A percentile compares a stretch with the other conserved stretches of the same genome.
These are phyloP conservation scores for Pseudococcus viburni DNA, from an alignment of 2,888 invertebrate species.

Conservation along the genomic window DNA sequence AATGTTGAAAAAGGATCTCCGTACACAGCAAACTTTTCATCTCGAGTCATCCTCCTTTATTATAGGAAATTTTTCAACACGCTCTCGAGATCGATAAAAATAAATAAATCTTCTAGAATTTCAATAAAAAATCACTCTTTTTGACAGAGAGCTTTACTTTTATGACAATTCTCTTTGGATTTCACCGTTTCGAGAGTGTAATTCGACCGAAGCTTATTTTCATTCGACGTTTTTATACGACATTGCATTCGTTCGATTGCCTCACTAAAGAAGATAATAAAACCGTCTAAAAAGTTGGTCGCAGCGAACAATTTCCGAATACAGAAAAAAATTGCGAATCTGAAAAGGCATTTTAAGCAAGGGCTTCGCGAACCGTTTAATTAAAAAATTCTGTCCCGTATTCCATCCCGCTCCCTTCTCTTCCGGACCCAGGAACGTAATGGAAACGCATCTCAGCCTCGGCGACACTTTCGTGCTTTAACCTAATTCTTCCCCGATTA, in stretches of 20 bases:
- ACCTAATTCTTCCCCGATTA: background rate
- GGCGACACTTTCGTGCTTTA: background rate
- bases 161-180: constrained; percentile 15
- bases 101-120: constrained; percentile 16
- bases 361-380: constrained; percentile 12
- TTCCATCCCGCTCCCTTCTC: background rate
- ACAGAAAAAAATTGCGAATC: background rate
- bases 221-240: constrained; percentile 29
- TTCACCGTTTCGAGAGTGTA: background rate
- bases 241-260: constrained; percentile 21
- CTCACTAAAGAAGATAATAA: constrained; percentile 5
- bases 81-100: background rate
- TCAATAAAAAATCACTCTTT: background rate
- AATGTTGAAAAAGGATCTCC: background rate
- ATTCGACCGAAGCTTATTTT: background rate
- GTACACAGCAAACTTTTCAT: background rate
- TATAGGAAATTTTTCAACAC: background rate
- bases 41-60: background rate
- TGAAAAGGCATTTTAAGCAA: background rate
- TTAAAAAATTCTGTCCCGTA: background rate
- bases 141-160: constrained; percentile 10
- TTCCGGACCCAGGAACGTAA: background rate
- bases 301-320: background rate
- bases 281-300: background rate
- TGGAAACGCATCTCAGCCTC: background rate